Conservation (phyloP, 1,140 invertebrate genomes). For the Geopemphigus sp. region DNA sequence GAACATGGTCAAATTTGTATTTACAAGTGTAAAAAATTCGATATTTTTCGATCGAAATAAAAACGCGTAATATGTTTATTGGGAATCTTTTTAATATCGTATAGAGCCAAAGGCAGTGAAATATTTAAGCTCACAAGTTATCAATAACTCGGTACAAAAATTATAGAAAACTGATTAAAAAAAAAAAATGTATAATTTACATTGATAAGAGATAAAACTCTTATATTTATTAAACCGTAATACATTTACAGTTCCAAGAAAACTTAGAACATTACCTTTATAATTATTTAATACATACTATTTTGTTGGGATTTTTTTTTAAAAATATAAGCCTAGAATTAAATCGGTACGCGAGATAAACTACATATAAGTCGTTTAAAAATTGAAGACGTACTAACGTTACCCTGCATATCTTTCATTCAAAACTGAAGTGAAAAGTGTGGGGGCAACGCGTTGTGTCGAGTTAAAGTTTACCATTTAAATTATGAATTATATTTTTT, state of each 20-base stretch:
- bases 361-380: not conserved
- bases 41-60: too few species aligned
- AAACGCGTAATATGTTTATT: too few species aligned
- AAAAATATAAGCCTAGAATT: not conserved
- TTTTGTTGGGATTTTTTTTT: not conserved
- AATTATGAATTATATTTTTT: not conserved
- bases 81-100: not conserved
- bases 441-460: not conserved
- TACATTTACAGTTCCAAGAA: not conserved
- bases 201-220: constrained; percentile 13
- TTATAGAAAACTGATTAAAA: not conserved
- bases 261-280: not conserved
- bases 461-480: not conserved
- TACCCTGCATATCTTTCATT: constrained; percentile 4
- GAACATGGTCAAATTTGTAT: too few species aligned
- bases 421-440: not conserved
- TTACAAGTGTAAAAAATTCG: too few species aligned
- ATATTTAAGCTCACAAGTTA: too few species aligned
- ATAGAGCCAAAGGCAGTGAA: too few species aligned
- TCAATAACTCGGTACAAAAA: not conserved
- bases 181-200: not conserved
- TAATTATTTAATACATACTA: not conserved
- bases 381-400: constrained; percentile 3
- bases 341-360: not conserved
- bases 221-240: constrained; percentile 24